Evolutionary conservation across 2,888 invertebrate genomes (phyloP), one percentile per base, ranked within the genome.

Genomic region (Aspidiotus destructor): DNA sequence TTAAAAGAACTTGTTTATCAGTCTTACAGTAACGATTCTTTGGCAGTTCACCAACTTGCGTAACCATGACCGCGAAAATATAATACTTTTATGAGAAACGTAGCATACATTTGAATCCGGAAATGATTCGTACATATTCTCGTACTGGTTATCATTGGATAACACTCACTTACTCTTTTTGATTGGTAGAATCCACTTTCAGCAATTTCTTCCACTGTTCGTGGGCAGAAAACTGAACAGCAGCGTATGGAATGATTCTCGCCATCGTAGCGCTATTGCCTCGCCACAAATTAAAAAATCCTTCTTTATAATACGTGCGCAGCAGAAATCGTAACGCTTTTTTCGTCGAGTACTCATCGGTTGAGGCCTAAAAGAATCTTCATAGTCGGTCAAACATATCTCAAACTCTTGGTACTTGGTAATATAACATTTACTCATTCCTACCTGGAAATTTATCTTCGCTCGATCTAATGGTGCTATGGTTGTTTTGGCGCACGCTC

Each of bases 211-310:
- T 95, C 89, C 92, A 98, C 78, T 99, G 97, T 79, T 99, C 99
- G 79, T 97, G 96, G 53, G 97, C 87, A 0, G 95, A 89, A 79
- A 97, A 99, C 80, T 99, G 98, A 73, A 98, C 89, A 57, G 98
- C 93, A 28, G 98, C 95, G 79, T 98, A 97, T 0, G 99, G 99
- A 64, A 97, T 82, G 71, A 99, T 96, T 69, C 98, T 82, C 15
- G 92, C 94, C 93, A 99, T 93, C 0, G 97, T 98, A 7, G 99
- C 99, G 72, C 94, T 92, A 83, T 99, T 99, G 6, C 99, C 99
- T 65, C 98, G 83, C 96, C 96, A 99, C 74, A 99, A 79, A 69
- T 92, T 89, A 11, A 85, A 73, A 63, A 90, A 79, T 2, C 99
- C 98, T 75, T 95, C 89, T 15, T 81, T 81, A 72, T 80, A 81